Percentiles rank a stretch among this genome's conserved stretches.
phyloP scores from a whole-genome alignment of 2,888 invertebrate species.

The Agriopis aurantiaria region DNA sequence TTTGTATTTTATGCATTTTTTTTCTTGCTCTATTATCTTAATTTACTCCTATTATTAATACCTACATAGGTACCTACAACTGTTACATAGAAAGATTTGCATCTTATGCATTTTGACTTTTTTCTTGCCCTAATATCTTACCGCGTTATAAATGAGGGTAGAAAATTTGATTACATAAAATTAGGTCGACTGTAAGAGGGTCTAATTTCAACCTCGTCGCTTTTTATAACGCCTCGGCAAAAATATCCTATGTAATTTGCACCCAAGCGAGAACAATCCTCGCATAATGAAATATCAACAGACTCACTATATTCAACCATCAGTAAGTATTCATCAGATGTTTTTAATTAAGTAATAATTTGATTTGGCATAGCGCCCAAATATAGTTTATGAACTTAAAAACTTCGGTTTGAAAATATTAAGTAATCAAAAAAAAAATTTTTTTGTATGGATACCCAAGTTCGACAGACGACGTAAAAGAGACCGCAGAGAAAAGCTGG shows the following conservation, averaged over 20 bases:
- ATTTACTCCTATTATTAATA: no score
- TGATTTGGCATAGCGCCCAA: constrained; percentile 17
- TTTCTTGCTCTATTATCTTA: no score
- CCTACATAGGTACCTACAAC: no score
- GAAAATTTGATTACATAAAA: constrained; percentile 74
- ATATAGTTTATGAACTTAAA: background rate
- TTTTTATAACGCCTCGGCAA: constrained; percentile 66
- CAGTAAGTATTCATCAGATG: constrained; percentile 25
- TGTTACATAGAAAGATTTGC: no score
- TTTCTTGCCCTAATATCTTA: constrained; percentile 49
- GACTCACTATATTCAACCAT: constrained; percentile 49
- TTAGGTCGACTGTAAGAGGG: constrained; percentile 65
- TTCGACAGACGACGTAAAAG: no score
- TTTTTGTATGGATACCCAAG: no score
- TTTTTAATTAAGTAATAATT: constrained; percentile 49
- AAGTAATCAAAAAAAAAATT: no score
- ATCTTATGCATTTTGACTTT: constrained; percentile 8
- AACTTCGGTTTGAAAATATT: no score
- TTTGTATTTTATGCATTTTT: no score
- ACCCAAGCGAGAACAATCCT: constrained; percentile 61
- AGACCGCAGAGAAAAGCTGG: no score
- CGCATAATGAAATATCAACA: constrained; percentile 76
- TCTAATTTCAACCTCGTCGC: constrained; percentile 68
- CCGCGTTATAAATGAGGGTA: constrained; percentile 60
- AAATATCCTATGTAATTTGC: constrained; percentile 69